Conservation (phyloP, 2,888 invertebrate species). For the Amphipoea lucens region DNA sequence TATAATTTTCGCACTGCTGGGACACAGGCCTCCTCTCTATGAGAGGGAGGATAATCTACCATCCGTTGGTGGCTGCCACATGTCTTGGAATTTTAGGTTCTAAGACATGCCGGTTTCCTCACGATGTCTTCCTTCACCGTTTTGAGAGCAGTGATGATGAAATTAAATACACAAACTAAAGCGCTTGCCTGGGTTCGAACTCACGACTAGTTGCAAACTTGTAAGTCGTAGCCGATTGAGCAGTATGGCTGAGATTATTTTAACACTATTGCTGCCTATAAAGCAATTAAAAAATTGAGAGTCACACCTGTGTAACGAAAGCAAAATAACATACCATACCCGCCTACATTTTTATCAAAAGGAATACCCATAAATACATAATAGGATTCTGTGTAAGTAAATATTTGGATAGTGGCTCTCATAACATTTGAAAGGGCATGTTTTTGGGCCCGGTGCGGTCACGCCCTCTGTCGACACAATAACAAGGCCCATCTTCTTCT, state of each 20-base stretch:
- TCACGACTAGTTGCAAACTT: no score
- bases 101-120: no score
- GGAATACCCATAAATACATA: conserved; percentile 66
- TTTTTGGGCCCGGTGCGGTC: conserved; percentile 79
- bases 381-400: conserved; percentile 83
- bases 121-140: no score
- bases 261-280: background rate
- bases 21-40: background rate
- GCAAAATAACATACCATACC: conserved; percentile 41
- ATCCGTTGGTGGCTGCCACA: no score
- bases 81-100: no score
- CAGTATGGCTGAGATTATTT: background rate
- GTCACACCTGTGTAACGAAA: conserved; percentile 50
- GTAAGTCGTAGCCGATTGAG: background rate
- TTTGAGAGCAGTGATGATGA: no score
- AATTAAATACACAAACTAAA: no score
- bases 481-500: conserved; percentile 57
- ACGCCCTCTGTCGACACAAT: conserved; percentile 86
- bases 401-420: conserved; percentile 87
- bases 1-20: no score
- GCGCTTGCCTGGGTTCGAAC: no score
- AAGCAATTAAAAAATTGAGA: conserved; percentile 8
- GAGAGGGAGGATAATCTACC: no score
- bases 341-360: conserved; percentile 62
- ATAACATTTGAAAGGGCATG: conserved; percentile 80